These are phyloP conservation scores for Actenoides lindsayi DNA, from an alignment of 2,113 vertebrate genomes.

Conservation along the genomic window DNA sequence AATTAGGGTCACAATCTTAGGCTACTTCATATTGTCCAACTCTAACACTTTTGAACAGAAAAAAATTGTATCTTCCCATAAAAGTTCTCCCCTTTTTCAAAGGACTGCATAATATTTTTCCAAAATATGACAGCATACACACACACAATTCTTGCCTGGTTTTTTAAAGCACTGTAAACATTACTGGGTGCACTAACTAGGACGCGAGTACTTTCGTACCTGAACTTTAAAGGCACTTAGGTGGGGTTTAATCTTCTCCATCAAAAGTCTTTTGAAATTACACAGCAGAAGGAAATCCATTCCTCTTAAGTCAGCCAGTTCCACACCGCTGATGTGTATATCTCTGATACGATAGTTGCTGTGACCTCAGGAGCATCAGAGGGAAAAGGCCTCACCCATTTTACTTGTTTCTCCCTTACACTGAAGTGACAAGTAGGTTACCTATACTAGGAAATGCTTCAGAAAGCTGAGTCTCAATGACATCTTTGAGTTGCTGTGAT, in stretches of 20 bases:
- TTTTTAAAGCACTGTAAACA: not conserved
- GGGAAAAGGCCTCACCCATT: not conserved
- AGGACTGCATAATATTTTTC: not conserved
- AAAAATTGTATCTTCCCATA: not conserved
- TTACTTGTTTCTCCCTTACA: not conserved
- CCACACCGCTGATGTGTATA: not conserved
- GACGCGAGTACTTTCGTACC: not conserved
- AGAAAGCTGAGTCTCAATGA: not conserved
- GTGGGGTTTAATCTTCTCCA: not conserved
- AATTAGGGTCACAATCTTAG: constrained; percentile 8
- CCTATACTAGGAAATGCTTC: not conserved
- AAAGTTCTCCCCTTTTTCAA: not conserved
- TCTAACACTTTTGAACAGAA: not conserved
- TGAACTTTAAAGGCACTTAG: not conserved
- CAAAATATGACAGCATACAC: not conserved
- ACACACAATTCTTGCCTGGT: not conserved
- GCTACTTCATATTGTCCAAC: not conserved
- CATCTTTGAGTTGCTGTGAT: not conserved
- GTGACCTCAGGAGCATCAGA: not conserved
- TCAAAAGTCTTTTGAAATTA: not conserved
- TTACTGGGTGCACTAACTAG: not conserved
- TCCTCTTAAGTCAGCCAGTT: not conserved
- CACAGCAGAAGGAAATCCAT: not conserved
- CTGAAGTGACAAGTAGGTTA: not conserved
- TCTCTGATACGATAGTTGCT: not conserved